Conservation (phyloP, 2,888 invertebrate species). For the Diaprepes abbreviatus region DNA sequence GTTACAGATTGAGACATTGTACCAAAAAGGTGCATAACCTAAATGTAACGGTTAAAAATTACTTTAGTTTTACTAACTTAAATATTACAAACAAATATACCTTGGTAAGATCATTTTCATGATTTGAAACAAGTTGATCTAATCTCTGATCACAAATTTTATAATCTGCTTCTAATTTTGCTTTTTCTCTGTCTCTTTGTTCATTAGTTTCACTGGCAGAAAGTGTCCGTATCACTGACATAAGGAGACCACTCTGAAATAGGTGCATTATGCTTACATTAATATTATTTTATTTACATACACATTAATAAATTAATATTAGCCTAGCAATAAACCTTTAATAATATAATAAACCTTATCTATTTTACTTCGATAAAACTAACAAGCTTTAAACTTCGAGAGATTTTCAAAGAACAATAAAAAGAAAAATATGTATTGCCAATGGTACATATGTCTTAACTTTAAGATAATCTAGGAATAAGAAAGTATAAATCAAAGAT, state of each 20-base stretch:
- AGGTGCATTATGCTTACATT: no score
- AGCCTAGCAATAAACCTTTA: no score
- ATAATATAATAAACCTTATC: no score
- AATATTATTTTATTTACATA: no score
- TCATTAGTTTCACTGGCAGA: slow-evolving; percentile 95
- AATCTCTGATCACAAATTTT: slow-evolving; percentile 90
- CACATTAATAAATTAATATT: no score
- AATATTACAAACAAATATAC: slow-evolving; percentile 71
- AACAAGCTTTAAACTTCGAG: no score
- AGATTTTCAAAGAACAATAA: no score
- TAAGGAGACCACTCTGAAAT: slow-evolving; percentile 85
- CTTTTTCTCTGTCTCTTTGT: slow-evolving; percentile 92
- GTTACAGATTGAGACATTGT: slow-evolving; percentile 83
- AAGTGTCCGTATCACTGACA: slow-evolving; percentile 94
- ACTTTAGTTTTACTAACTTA: background rate
- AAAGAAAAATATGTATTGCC: no score
- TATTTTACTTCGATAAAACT: no score
- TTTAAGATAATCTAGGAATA: background rate
- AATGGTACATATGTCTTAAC: background rate
- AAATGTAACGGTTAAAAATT: slow-evolving; percentile 26
- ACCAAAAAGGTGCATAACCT: slow-evolving; percentile 79
- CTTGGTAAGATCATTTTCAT: slow-evolving; percentile 89
- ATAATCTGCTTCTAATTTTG: slow-evolving; percentile 93
- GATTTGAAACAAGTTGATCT: slow-evolving; percentile 88
- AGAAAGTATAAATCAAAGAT: background rate